phyloP scores from a whole-genome alignment of 1,140 invertebrate species.

The Mycetomoellerius zeteki region DNA sequence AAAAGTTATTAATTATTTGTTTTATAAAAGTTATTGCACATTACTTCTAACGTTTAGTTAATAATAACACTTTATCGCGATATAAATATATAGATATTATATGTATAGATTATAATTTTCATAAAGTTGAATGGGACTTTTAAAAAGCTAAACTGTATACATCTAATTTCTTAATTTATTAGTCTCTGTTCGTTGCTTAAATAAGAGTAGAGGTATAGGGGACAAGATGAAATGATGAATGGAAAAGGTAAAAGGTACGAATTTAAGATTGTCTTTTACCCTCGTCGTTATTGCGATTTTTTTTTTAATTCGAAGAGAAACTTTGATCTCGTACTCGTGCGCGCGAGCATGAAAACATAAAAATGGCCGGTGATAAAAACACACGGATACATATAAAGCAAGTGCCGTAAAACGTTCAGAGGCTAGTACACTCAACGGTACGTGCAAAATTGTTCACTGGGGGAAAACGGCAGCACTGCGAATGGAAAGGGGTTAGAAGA shows the following conservation, averaged over 20 bases:
- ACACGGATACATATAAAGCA: constrained; percentile 58
- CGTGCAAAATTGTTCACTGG: constrained; percentile 63
- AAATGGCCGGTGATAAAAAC: constrained; percentile 61
- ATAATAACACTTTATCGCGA: not conserved
- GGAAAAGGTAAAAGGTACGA: not conserved
- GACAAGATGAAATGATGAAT: not conserved
- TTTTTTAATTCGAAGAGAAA: constrained; percentile 35
- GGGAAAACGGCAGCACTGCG: constrained; percentile 51
- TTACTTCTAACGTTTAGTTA: not conserved
- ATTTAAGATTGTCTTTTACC: constrained; percentile 12
- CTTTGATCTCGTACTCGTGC: constrained; percentile 53
- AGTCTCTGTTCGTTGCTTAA: not conserved
- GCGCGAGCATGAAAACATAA: constrained; percentile 56
- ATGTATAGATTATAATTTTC: not conserved
- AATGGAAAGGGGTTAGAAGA: constrained; percentile 19
- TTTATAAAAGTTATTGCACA: not conserved
- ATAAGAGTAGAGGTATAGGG: not conserved
- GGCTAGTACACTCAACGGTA: constrained; percentile 62
- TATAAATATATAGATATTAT: not conserved
- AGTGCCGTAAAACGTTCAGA: constrained; percentile 63
- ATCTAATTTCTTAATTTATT: not conserved
- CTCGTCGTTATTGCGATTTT: constrained; percentile 19
- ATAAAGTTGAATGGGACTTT: not conserved
- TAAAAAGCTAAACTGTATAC: not conserved
- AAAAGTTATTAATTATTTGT: not conserved